These are phyloP conservation scores for Orchestia grillus DNA, from an alignment of 1,140 invertebrate genomes.

Conservation along the genomic window DNA sequence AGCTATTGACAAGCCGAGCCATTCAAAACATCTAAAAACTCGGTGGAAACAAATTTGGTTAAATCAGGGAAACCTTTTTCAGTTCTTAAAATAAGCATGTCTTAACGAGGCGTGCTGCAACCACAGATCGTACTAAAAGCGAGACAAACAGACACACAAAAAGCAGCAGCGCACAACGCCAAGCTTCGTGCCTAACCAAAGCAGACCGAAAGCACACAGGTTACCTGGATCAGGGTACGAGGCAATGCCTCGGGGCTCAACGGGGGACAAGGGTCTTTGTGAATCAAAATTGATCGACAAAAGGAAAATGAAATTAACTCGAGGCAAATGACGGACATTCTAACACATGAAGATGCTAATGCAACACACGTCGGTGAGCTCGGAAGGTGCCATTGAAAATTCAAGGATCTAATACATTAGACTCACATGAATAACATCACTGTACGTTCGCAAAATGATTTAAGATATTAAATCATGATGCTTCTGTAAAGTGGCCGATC, in stretches of 20 bases:
- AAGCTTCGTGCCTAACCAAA: constrained; percentile 14
- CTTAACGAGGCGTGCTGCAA: background rate
- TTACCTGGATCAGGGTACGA: background rate
- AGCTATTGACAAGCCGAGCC: background rate
- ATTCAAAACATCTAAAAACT: background rate
- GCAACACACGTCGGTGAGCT: background rate
- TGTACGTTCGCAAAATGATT: background rate
- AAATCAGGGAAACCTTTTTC: background rate
- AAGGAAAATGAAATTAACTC: background rate
- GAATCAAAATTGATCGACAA: background rate
- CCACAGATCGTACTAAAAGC: background rate
- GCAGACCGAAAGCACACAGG: constrained; percentile 19
- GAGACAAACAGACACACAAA: background rate
- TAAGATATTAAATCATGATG: background rate
- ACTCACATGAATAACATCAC: background rate
- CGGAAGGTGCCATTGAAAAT: background rate
- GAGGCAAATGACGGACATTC: background rate
- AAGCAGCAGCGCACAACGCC: background rate
- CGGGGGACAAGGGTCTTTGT: background rate
- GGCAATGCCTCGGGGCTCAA: background rate
- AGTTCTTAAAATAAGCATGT: background rate
- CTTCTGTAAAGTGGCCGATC: background rate
- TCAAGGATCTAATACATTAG: background rate
- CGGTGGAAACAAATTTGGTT: background rate
- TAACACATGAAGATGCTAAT: background rate